phyloP scores from a whole-genome alignment of 1,140 invertebrate species.

The Hycleus phaleratus region DNA sequence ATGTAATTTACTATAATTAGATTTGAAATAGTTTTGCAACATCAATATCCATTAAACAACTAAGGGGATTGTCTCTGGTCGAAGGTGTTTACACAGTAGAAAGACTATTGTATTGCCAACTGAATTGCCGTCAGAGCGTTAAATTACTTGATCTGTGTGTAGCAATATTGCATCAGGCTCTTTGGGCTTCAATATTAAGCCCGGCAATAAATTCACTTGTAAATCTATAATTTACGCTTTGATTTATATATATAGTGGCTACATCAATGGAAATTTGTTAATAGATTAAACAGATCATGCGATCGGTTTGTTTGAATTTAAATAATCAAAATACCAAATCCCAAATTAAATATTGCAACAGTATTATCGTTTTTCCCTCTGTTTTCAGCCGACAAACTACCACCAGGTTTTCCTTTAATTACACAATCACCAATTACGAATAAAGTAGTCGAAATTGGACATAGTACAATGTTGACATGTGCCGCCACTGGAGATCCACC shows the following conservation, averaged over 20 bases:
- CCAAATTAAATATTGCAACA: not conserved
- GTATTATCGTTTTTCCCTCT: constrained; percentile 20
- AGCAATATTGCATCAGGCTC: constrained; percentile 6
- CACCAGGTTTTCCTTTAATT: constrained; percentile 86
- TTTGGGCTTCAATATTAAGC: constrained; percentile 11
- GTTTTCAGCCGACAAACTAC: constrained; percentile 74
- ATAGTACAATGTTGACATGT: constrained; percentile 81
- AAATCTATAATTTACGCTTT: constrained; percentile 28
- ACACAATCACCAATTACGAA: constrained; percentile 71
- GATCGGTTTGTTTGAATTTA: constrained; percentile 15
- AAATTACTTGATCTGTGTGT: constrained; percentile 10
- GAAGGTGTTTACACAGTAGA: no score
- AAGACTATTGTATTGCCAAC: no score
- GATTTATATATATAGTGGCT: constrained; percentile 16
- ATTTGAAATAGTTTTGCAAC: no score
- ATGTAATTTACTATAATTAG: no score
- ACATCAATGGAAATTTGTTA: constrained; percentile 22
- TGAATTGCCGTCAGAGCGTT: not conserved
- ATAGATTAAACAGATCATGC: constrained; percentile 22
- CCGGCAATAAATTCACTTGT: constrained; percentile 22
- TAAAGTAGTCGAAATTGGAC: constrained; percentile 93
- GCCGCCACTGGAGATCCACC: constrained; percentile 76
- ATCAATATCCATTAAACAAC: no score
- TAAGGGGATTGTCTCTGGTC: no score
- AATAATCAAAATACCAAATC: not conserved